Evolutionary conservation across 2,888 invertebrate genomes (phyloP), one percentile per base, ranked within the genome.

Genomic region (Pyrgus malvae): DNA sequence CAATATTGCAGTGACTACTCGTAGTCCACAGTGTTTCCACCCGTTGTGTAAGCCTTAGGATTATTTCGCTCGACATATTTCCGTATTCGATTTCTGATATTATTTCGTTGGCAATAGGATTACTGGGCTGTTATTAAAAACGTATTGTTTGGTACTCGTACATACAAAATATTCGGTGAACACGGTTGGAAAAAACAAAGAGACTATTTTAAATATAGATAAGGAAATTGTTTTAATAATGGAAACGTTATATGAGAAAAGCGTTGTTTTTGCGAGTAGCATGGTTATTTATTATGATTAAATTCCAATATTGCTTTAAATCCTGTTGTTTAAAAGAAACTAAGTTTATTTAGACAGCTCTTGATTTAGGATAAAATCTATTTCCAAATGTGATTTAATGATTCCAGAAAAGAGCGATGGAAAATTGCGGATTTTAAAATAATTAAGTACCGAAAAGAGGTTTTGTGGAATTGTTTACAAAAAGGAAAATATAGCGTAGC

Each of bases 11-110:
- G 19, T 19, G 19, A 11, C 21, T 23, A 27, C n/a, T 11, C 12
- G 33, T 33, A n/a, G 41, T 41, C 33, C 14, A 23, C 31, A 35
- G 19, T 19, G 27, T 25, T 16, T 25, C 25, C 37, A 37, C 25
- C 3, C n/a, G 49, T 40, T n/a, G 19, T 63, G 64, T 61, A 60
- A 65, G 65, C 67, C 64, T 58, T 56, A 61, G 57, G 72, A 72
- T 69, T 74, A 70, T 66, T 66, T 62, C 67, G 63, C 64, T 65
- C 56, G 58, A 57, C 59, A 63, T 48, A 57, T 58, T 56, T 33
- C 42, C 14, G 49, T 55, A 60, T 63, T 62, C 65, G 59, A 66
- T 62, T 58, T 64, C 63, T 54, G 53, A 56, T 59, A 61, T 66
- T 68, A 67, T 63, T 65, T 61, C 58, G 33, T 29, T 25, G 31